Evolutionary conservation across 2,113 vertebrate genomes (phyloP).

Genomic region (Saccopteryx bilineata): DNA sequence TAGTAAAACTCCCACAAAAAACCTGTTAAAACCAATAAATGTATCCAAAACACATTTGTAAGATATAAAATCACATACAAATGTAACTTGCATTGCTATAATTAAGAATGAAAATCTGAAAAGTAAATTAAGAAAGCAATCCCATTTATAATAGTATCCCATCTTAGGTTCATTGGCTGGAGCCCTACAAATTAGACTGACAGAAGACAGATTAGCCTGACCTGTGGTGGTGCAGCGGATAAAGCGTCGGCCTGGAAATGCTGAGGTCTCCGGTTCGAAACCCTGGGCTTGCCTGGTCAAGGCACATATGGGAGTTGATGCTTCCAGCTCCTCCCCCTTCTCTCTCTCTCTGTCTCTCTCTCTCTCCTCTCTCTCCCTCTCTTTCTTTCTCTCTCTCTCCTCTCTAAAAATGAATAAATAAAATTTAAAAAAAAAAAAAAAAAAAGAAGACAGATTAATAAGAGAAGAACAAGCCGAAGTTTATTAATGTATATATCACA

Average conservation of each 20-base stretch:
- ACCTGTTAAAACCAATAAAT: not conserved
- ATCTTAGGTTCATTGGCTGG: not conserved
- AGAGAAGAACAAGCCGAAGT: not conserved
- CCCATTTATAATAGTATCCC: not conserved
- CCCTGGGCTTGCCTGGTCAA: no score
- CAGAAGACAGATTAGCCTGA: not conserved
- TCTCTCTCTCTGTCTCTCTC: no score
- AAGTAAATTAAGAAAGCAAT: conserved; percentile 47
- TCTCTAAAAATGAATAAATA: no score
- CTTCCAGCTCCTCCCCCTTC: no score
- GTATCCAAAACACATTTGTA: not conserved
- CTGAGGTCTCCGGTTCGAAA: no score
- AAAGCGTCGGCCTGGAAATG: no score
- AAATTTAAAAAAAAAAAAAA: no score
- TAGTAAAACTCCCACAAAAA: not conserved
- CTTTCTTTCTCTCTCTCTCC: no score
- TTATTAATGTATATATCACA: not conserved
- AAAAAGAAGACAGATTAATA: not conserved
- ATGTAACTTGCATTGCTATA: not conserved
- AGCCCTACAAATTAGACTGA: not conserved
- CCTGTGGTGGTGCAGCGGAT: no score
- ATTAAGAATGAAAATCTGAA: not conserved
- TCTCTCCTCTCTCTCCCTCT: no score
- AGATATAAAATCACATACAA: conserved; percentile 13
- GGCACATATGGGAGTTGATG: no score